Evolutionary conservation across 2,888 invertebrate species (phyloP).

Genomic region (Invenusta paracnida): DNA sequence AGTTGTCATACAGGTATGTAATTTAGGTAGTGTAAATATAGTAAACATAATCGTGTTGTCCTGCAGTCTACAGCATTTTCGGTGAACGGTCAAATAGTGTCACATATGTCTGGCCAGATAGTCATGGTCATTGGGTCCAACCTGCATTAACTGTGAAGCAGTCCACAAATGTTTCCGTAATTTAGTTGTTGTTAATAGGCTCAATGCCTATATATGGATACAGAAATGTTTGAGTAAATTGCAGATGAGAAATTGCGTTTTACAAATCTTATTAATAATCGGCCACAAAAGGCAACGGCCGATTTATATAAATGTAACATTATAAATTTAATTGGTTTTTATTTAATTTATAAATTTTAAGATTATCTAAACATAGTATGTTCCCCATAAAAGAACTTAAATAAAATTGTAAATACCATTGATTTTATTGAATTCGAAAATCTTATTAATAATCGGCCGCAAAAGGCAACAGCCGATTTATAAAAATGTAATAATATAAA

Average conservation of each 20-base stretch:
- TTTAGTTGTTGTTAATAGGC: conserved; percentile 8
- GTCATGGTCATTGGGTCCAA: conserved; percentile 39
- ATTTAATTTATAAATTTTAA: too few relatives aligned
- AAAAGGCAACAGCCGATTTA: too few relatives aligned
- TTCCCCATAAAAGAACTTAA: too few relatives aligned
- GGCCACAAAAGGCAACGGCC: too few relatives aligned
- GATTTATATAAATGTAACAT: too few relatives aligned
- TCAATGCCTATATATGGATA: background rate
- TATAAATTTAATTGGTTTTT: too few relatives aligned
- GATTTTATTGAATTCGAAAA: too few relatives aligned
- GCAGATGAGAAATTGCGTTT: background rate
- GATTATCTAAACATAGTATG: too few relatives aligned
- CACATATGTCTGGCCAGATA: conserved; percentile 44
- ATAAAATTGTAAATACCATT: too few relatives aligned
- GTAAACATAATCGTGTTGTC: conserved; percentile 41
- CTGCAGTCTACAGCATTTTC: conserved; percentile 41
- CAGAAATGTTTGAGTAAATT: conserved; percentile 2
- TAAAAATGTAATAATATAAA: too few relatives aligned
- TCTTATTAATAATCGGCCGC: too few relatives aligned
- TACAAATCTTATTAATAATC: too few relatives aligned
- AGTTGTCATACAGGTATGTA: conserved; percentile 37
- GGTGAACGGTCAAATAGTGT: conserved; percentile 41
- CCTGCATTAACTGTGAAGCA: conserved; percentile 26
- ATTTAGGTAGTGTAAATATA: conserved; percentile 38
- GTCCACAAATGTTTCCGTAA: conserved; percentile 8